A percentile compares a stretch with the other conserved stretches of the same genome.
Conservation (phyloP, 2,888 invertebrate genomes). For the Opisthograptis luteolata region DNA sequence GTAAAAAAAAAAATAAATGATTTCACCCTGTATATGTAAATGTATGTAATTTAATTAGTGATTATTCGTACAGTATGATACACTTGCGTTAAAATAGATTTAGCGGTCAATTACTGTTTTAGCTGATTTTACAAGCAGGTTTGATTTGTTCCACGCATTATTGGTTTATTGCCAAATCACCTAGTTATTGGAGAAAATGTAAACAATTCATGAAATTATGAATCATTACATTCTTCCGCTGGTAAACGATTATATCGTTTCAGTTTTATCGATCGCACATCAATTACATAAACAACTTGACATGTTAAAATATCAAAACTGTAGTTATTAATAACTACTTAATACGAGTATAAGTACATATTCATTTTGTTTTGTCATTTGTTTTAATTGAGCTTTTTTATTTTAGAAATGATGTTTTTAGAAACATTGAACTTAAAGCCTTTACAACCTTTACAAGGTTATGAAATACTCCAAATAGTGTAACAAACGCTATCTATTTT, state of each 20-base stretch:
- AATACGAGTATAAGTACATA: too few relatives aligned
- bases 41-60: neutral
- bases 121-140: conserved; percentile 18
- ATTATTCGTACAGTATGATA: neutral
- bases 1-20: too few relatives aligned
- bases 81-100: neutral
- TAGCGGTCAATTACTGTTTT: conserved; percentile 7
- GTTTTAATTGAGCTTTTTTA: too few relatives aligned
- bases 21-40: too few relatives aligned
- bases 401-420: neutral
- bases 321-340: too few relatives aligned
- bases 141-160: conserved; percentile 33
- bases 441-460: conserved; percentile 11
- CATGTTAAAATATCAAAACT: neutral
- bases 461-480: neutral
- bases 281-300: neutral
- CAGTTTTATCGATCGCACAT: conserved; percentile 3
- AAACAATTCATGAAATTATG: conserved; percentile 40
- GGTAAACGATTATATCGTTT: conserved; percentile 4
- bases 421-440: neutral
- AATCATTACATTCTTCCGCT: conserved; percentile 33
- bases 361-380: neutral
- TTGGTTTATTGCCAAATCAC: conserved; percentile 49
- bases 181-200: conserved; percentile 23
- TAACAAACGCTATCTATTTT: conserved; percentile 16